phyloP scores from a whole-genome alignment of 2,113 vertebrate species.

The Todiramphus saurophagus region DNA sequence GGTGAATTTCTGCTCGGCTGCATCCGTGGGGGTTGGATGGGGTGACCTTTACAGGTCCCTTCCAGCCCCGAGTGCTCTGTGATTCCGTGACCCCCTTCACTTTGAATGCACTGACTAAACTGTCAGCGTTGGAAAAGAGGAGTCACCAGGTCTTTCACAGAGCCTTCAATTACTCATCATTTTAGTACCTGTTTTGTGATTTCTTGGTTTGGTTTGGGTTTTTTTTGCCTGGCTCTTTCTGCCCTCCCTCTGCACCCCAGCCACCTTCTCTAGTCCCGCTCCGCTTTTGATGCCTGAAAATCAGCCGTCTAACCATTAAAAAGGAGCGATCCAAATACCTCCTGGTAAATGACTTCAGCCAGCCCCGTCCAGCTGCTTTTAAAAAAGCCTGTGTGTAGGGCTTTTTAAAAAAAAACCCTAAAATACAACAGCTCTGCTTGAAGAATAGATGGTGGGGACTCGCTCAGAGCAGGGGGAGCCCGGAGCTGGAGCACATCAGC shows the following conservation, averaged over 20 bases:
- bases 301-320: background rate
- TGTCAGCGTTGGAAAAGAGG: background rate
- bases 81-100: background rate
- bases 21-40: background rate
- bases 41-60: background rate
- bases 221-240: background rate
- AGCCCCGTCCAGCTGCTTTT: background rate
- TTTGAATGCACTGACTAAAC: background rate
- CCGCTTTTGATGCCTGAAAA: background rate
- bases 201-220: background rate
- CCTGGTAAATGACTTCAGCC: background rate
- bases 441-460: background rate
- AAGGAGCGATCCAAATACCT: background rate
- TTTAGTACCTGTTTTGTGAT: background rate
- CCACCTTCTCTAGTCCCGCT: background rate
- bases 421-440: background rate
- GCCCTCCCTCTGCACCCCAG: background rate
- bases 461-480: background rate
- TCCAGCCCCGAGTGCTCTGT: background rate
- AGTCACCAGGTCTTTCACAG: background rate
- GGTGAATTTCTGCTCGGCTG: background rate
- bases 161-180: background rate
- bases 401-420: background rate
- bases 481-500: background rate
- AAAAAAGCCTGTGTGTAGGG: background rate